A percentile compares a stretch with the other conserved stretches of the same genome.
Evolutionary conservation across 2,113 vertebrate genomes (phyloP).

Genomic region (Orientallactaga bullata): DNA sequence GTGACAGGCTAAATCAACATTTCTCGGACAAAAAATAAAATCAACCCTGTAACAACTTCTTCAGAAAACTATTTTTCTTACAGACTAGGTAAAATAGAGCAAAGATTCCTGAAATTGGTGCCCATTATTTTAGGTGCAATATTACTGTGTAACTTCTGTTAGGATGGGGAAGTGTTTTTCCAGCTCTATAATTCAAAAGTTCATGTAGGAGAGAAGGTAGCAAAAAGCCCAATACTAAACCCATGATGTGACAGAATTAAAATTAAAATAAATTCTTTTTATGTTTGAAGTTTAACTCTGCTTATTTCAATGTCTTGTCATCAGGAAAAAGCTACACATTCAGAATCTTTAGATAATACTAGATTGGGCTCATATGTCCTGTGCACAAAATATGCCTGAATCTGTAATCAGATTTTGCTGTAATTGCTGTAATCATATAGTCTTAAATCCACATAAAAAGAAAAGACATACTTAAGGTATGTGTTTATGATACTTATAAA

Average conservation of each 20-base stretch:
- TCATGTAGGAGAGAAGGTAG: not conserved
- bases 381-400: not conserved
- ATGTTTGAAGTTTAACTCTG: slow-evolving; percentile 36
- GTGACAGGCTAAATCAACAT: slow-evolving; percentile 10
- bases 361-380: not conserved
- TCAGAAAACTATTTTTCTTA: slow-evolving; percentile 36
- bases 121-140: slow-evolving; percentile 44
- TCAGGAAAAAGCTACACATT: slow-evolving; percentile 56
- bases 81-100: not conserved
- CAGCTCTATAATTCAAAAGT: not conserved
- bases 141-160: slow-evolving; percentile 20
- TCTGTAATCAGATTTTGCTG: too few species aligned
- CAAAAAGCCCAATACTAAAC: not conserved
- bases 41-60: not conserved
- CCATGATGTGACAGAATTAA: not conserved
- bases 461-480: not conserved
- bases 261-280: slow-evolving; percentile 5
- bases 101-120: slow-evolving; percentile 9
- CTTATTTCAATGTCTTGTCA: slow-evolving; percentile 48
- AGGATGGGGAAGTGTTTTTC: not conserved
- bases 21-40: not conserved
- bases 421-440: not conserved
- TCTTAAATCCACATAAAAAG: not conserved
- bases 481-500: slow-evolving; percentile 31
- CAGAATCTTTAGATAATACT: slow-evolving; percentile 47